Conservation (phyloP, 2,797 vertebrate species). For the Aldrovandia affinis region DNA sequence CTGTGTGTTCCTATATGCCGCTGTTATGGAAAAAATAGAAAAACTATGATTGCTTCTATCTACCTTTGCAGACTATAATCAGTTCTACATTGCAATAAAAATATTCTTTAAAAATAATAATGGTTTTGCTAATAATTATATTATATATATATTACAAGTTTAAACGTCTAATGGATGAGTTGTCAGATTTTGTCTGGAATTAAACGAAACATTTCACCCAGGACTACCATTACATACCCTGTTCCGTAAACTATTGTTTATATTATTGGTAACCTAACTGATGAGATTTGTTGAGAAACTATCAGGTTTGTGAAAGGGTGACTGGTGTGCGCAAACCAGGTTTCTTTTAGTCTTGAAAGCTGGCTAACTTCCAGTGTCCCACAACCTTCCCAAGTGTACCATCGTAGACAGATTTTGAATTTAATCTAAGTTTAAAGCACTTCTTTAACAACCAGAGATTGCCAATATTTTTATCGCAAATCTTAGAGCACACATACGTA, state of each 20-base stretch:
- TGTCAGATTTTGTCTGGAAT: neutral
- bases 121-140: neutral
- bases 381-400: neutral
- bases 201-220: neutral
- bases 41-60: too few relatives aligned
- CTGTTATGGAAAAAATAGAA: too few relatives aligned
- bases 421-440: neutral
- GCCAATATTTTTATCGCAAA: too few relatives aligned
- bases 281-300: neutral
- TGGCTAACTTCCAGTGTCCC: neutral
- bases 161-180: neutral
- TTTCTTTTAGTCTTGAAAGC: neutral
- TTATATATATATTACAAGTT: neutral
- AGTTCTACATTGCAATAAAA: too few relatives aligned
- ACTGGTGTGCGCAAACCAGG: neutral
- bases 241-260: neutral
- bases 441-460: too few relatives aligned
- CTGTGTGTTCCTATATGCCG: too few relatives aligned
- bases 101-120: neutral
- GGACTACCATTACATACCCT: neutral
- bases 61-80: too few relatives aligned
- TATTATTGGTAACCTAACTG: neutral
- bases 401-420: neutral
- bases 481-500: too few relatives aligned
- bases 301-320: neutral